A percentile compares a stretch with the other conserved stretches of the same genome.
Conservation (phyloP, 2,888 invertebrate genomes). For the Agrilus cyanescens region DNA sequence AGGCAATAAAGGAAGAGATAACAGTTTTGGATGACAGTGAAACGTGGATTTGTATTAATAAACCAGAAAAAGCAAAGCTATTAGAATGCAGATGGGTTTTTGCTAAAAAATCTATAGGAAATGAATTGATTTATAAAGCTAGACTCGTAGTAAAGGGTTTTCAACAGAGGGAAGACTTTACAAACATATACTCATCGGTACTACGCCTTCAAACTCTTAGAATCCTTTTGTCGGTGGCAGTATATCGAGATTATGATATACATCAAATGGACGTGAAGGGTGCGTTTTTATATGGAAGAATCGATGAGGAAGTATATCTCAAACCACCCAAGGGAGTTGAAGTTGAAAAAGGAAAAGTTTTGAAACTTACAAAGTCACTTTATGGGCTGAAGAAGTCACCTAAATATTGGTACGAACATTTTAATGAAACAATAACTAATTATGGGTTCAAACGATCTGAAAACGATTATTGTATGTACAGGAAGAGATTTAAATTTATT, state of each 20-base stretch:
- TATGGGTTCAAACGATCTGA: slow-evolving; percentile 12
- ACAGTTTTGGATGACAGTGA: background rate
- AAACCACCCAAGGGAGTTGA: slow-evolving; percentile 11
- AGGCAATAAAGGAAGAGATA: background rate
- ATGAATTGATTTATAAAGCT: slow-evolving; percentile 14
- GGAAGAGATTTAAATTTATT: too few species aligned
- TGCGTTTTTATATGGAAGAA: slow-evolving; percentile 18
- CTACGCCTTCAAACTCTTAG: slow-evolving; percentile 17
- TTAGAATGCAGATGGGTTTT: too few species aligned
- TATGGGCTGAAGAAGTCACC: slow-evolving; percentile 18
- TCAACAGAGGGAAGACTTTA: slow-evolving; percentile 9
- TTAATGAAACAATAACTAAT: slow-evolving; percentile 11
- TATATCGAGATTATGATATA: slow-evolving; percentile 5
- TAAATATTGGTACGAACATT: slow-evolving; percentile 16
- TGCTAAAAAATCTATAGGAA: too few species aligned
- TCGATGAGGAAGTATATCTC: slow-evolving; percentile 17
- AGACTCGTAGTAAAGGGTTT: slow-evolving; percentile 18
- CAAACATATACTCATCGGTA: slow-evolving; percentile 17
- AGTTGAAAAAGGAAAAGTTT: slow-evolving; percentile 11
- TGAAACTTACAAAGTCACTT: slow-evolving; percentile 16
- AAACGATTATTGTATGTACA: slow-evolving; percentile 16
- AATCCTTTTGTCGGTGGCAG: slow-evolving; percentile 15
- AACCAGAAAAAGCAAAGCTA: too few species aligned
- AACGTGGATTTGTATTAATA: background rate
- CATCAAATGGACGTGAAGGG: slow-evolving; percentile 17